Evolutionary conservation across 2,113 vertebrate species (phyloP).

Genomic region (Toxotes jaculatrix): DNA sequence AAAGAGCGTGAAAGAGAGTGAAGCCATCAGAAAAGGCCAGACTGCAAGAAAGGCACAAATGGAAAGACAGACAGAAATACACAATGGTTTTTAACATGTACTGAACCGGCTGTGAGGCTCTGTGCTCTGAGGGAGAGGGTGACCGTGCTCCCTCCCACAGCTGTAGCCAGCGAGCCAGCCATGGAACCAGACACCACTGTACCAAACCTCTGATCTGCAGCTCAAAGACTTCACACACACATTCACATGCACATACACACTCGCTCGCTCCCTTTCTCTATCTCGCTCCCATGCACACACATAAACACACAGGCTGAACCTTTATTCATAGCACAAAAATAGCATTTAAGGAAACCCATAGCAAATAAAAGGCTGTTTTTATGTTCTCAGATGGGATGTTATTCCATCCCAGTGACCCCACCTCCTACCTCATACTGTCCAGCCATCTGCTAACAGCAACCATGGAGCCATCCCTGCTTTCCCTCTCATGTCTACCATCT

Average conservation of each 20-base stretch:
- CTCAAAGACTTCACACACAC: slow-evolving; percentile 36
- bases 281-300: neutral
- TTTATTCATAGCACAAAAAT: slow-evolving; percentile 67
- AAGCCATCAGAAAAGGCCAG: slow-evolving; percentile 7
- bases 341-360: slow-evolving; percentile 65
- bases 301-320: slow-evolving; percentile 25
- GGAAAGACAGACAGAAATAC: slow-evolving; percentile 15
- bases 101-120: slow-evolving; percentile 11
- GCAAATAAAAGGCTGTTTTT: slow-evolving; percentile 71
- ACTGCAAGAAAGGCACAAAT: neutral
- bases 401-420: slow-evolving; percentile 58
- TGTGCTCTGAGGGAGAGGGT: slow-evolving; percentile 4
- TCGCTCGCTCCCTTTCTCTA: neutral
- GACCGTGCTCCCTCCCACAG: slow-evolving; percentile 41
- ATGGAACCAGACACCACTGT: slow-evolving; percentile 50
- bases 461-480: slow-evolving; percentile 21
- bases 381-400: slow-evolving; percentile 59
- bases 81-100: slow-evolving; percentile 10
- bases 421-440: slow-evolving; percentile 69
- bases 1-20: neutral
- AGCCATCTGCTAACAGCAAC: slow-evolving; percentile 68
- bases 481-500: slow-evolving; percentile 26
- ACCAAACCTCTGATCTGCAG: slow-evolving; percentile 62
- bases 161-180: slow-evolving; percentile 40
- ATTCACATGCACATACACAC: neutral